Percentiles rank a stretch among this genome's conserved stretches.
phyloP scores from a whole-genome alignment of 2,888 invertebrate genomes.

The Metallyticus violacea region DNA sequence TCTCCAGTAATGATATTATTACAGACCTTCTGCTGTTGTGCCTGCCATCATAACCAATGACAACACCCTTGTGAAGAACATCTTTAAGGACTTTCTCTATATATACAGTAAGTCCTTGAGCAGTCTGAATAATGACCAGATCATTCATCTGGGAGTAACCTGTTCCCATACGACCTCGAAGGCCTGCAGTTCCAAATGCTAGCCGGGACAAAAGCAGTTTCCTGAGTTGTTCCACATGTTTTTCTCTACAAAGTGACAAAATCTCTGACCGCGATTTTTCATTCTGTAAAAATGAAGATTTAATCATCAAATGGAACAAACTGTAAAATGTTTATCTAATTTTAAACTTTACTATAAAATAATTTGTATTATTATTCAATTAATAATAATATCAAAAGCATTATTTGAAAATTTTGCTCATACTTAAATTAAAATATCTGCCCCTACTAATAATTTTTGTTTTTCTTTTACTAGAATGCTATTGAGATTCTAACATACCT shows the following conservation, averaged over 20 bases:
- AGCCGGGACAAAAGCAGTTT: conserved; percentile 68
- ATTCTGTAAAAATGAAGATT: conserved; percentile 53
- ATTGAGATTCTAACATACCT: conserved; percentile 48
- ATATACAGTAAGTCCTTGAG: conserved; percentile 83
- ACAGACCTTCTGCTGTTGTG: conserved; percentile 82
- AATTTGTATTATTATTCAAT: too few species aligned
- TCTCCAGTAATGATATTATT: not conserved
- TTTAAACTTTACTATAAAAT: too few species aligned
- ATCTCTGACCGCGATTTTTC: conserved; percentile 63
- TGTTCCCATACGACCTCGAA: conserved; percentile 88
- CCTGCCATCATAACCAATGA: conserved; percentile 90
- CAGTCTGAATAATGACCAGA: conserved; percentile 90
- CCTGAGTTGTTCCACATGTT: conserved; percentile 58
- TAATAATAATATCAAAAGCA: not conserved
- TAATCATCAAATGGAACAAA: not conserved
- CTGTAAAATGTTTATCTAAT: too few species aligned
- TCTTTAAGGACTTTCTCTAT: conserved; percentile 59
- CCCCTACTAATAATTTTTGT: too few species aligned
- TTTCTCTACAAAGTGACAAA: conserved; percentile 47
- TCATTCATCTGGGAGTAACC: conserved; percentile 96
- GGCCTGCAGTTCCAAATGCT: conserved; percentile 89
- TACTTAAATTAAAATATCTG: too few species aligned
- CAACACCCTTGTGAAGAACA: conserved; percentile 65
- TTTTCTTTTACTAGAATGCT: not conserved
- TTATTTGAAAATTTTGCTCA: too few species aligned